Conservation (phyloP, 2,888 invertebrate genomes). For the Lithophane semibrunnea region DNA sequence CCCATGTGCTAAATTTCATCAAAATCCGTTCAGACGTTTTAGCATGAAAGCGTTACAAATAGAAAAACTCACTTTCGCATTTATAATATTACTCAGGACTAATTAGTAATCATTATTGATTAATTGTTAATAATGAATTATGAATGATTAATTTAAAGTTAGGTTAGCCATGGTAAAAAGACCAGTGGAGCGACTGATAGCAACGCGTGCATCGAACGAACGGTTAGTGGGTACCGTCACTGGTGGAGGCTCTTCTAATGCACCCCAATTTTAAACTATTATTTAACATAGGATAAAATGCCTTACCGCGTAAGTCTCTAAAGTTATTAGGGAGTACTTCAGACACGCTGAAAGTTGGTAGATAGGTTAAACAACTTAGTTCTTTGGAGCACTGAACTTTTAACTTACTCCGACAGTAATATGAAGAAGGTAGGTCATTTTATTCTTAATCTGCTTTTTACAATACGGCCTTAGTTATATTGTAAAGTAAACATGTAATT, state of each 20-base stretch:
- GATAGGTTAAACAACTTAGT: conserved; percentile 28
- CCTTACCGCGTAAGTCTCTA: conserved; percentile 3
- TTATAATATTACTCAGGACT: too few relatives aligned
- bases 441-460: conserved; percentile 14
- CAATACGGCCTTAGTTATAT: not conserved
- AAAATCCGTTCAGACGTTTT: too few relatives aligned
- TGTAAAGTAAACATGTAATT: not conserved
- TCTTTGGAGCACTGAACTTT: conserved; percentile 19
- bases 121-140: too few relatives aligned
- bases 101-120: too few relatives aligned
- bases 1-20: too few relatives aligned
- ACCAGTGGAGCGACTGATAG: not conserved
- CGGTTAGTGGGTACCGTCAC: too few relatives aligned
- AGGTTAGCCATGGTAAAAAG: not conserved
- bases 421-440: not conserved
- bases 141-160: too few relatives aligned
- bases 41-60: not conserved
- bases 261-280: not conserved
- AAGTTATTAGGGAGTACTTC: conserved; percentile 27
- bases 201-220: not conserved
- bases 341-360: conserved; percentile 21
- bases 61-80: too few relatives aligned
- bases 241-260: not conserved
- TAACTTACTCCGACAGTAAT: conserved; percentile 16
- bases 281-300: not conserved